A percentile compares a stretch with the other conserved stretches of the same genome.
Evolutionary conservation across 1,140 invertebrate species (phyloP).

Genomic region (Diprion similis): DNA sequence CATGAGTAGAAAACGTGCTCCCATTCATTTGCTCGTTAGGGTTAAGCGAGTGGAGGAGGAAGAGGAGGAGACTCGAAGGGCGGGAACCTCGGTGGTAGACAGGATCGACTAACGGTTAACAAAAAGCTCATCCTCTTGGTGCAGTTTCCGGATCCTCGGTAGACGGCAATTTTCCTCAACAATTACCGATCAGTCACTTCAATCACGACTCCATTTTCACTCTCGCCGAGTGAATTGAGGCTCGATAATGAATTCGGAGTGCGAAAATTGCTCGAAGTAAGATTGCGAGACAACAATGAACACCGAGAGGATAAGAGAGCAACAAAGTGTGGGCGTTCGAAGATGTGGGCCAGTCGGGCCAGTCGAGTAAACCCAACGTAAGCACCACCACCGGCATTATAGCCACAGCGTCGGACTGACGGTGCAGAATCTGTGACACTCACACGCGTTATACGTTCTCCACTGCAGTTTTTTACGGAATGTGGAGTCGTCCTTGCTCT

Average conservation of each 20-base stretch:
- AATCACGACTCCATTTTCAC: background rate
- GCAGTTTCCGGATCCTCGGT: too few relatives aligned
- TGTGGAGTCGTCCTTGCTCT: too few relatives aligned
- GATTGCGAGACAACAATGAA: constrained; percentile 44
- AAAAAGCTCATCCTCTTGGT: too few relatives aligned
- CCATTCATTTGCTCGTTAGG: constrained; percentile 28
- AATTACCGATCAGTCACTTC: too few relatives aligned
- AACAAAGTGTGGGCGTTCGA: constrained; percentile 40
- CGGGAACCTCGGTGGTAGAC: background rate
- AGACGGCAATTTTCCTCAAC: too few relatives aligned
- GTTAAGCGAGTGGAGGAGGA: constrained; percentile 10
- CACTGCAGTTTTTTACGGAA: too few relatives aligned
- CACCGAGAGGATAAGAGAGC: constrained; percentile 23
- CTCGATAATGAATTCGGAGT: constrained; percentile 32
- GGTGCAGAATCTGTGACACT: too few relatives aligned
- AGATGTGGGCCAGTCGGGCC: constrained; percentile 44
- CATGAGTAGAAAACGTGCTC: constrained; percentile 34
- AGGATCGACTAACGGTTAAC: too few relatives aligned
- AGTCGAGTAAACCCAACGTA: background rate
- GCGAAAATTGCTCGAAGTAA: constrained; percentile 47
- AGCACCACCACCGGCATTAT: too few relatives aligned
- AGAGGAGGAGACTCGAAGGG: background rate
- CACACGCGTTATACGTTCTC: too few relatives aligned
- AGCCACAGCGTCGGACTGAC: too few relatives aligned
- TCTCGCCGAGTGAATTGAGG: background rate